These are phyloP conservation scores for Sinonovacula constricta DNA, from an alignment of 1,140 invertebrate genomes.

Conservation along the genomic window DNA sequence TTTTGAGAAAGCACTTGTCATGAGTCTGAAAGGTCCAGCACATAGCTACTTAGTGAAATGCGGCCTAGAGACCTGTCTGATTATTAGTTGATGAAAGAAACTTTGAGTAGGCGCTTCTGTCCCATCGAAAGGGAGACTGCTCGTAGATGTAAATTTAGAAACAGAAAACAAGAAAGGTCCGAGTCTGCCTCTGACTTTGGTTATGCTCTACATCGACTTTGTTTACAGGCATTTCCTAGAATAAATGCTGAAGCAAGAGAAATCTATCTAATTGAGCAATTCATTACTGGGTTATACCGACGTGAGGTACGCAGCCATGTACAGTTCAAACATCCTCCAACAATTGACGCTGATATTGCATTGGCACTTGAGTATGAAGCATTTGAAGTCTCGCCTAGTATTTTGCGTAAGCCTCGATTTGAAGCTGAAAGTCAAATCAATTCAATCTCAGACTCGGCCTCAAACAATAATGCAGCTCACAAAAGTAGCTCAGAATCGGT, in stretches of 20 bases:
- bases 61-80: no score
- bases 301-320: slow-evolving; percentile 8
- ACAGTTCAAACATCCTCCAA: neutral
- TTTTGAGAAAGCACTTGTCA: slow-evolving; percentile 43
- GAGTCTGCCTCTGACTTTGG: slow-evolving; percentile 35
- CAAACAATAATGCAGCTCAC: neutral
- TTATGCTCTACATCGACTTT: slow-evolving; percentile 1
- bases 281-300: neutral
- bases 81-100: slow-evolving; percentile 29
- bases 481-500: neutral
- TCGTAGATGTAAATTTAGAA: slow-evolving; percentile 48
- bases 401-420: slow-evolving; percentile 8
- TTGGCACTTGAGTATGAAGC: slow-evolving; percentile 3
- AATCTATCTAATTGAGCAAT: no score
- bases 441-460: neutral
- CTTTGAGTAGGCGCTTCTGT: slow-evolving; percentile 35
- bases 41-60: slow-evolving; percentile 52
- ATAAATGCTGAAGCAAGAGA: neutral
- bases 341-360: neutral
- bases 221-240: slow-evolving; percentile 1
- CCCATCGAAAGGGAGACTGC: slow-evolving; percentile 34
- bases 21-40: no score
- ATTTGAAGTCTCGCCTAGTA: neutral
- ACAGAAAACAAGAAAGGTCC: slow-evolving; percentile 13
- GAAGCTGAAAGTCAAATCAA: slow-evolving; percentile 7